phyloP scores from a whole-genome alignment of 2,888 invertebrate species.

The Chouioia cunea region DNA sequence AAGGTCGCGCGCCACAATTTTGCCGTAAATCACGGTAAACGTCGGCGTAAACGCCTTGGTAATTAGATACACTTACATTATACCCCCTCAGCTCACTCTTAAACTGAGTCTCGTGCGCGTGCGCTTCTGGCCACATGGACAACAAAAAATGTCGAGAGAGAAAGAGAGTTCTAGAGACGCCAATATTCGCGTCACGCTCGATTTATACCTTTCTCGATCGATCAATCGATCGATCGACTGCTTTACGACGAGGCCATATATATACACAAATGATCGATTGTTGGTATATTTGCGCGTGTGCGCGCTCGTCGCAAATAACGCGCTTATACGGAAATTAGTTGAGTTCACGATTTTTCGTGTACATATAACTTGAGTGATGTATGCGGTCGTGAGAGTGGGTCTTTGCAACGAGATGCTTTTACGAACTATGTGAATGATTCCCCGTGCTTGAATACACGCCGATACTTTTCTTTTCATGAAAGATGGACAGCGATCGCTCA shows the following conservation, averaged over 20 bases:
- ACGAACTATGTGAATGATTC: slow-evolving; percentile 18
- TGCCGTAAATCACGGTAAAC: slow-evolving; percentile 67
- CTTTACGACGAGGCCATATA: slow-evolving; percentile 40
- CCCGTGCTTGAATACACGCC: neutral
- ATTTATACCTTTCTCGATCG: slow-evolving; percentile 40
- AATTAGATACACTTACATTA: slow-evolving; percentile 66
- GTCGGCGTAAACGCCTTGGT: slow-evolving; percentile 67
- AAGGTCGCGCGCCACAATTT: slow-evolving; percentile 65
- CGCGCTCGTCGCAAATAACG: neutral
- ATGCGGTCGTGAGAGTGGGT: neutral
- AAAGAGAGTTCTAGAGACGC: slow-evolving; percentile 10
- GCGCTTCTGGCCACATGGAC: slow-evolving; percentile 2
- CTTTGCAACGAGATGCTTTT: no score
- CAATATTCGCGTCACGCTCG: slow-evolving; percentile 47
- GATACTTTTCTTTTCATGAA: no score
- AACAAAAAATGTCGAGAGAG: slow-evolving; percentile 2
- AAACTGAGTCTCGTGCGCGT: neutral
- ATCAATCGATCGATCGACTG: slow-evolving; percentile 35
- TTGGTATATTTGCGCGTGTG: slow-evolving; percentile 26
- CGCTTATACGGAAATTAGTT: no score
- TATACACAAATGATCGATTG: slow-evolving; percentile 42
- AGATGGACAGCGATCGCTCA: no score
- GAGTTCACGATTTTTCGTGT: slow-evolving; percentile 27
- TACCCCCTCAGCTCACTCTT: slow-evolving; percentile 1
- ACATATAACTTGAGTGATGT: slow-evolving; percentile 15